Evolutionary conservation across 2,113 vertebrate species (phyloP), one percentile per base, ranked within the genome.

Genomic region (Chelonoidis abingdonii): DNA sequence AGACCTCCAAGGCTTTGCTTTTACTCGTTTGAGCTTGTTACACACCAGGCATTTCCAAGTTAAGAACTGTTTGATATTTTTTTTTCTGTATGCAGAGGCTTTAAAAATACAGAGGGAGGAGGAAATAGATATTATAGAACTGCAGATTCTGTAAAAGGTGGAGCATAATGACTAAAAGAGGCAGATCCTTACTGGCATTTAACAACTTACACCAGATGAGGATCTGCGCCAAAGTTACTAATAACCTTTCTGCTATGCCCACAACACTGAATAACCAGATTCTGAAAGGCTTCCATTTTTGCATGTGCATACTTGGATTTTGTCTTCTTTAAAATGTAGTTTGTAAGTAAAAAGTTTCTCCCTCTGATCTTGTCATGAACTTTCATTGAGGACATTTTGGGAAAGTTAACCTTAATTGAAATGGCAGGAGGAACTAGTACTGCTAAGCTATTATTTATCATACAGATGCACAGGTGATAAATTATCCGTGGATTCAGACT

Each of bases 391-490:
- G 2, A n/a, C 2, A 3, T 44, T 87, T 62, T 7, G 3, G 2
- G 31, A 56, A 94, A 84, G 54, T 41, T 78, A 59, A 5, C 6
- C 69, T 72, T 87, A 95, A 89, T 41, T 86, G 81, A 86, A 85
- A 24, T 83, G 35, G 1, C 27, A 94, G 50, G 5, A 92, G 0
- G 31, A 89, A 91, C 19, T 86, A 89, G 78, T 80, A 80, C 17
- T 89, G 12, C 2, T 91, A 85, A 93, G n/a, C 2, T 81, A 12
- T n/a, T 94, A 80, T 57, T 96, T 95, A 78, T 88, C 44, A 31
- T 57, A 80, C 0, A 3, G 38, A 87, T 53, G 17, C 13, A 87
- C 2, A 1, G n/a, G 6, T 57, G 88, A 86, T 87, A 95, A 95
- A 96, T 89, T 79, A 65, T 86, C 27, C 25, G 80, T 16, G 4